Conservation (phyloP, 2,888 invertebrate genomes). For the Mamestra brassicae region DNA sequence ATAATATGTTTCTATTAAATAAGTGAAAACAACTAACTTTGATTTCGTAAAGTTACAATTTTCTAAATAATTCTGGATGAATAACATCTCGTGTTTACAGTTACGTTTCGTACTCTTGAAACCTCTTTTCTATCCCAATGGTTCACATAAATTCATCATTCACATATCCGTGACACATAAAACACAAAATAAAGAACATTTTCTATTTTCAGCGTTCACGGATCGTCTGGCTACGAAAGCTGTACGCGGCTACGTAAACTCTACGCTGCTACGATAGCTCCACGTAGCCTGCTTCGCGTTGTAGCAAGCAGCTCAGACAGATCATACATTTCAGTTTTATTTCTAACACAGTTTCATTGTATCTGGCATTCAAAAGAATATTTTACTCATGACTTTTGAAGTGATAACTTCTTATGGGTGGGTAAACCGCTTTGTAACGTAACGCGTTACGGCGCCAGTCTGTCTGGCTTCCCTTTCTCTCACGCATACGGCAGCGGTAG, state of each 20-base stretch:
- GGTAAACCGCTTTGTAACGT: no score
- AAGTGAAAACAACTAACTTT: no score
- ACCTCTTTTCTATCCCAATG: neutral
- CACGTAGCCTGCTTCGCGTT: constrained; percentile 28
- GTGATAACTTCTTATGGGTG: no score
- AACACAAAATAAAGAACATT: constrained; percentile 26
- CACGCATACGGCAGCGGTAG: no score
- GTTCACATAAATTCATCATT: constrained; percentile 1
- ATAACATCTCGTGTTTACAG: no score
- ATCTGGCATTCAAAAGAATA: constrained; percentile 39
- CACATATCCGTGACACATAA: constrained; percentile 6
- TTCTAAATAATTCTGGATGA: no score
- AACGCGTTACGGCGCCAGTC: no score
- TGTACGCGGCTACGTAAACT: constrained; percentile 46
- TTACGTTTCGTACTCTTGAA: neutral
- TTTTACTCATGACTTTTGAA: neutral
- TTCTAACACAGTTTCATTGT: constrained; percentile 39
- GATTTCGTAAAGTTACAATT: no score
- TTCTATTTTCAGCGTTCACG: constrained; percentile 34
- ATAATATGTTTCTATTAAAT: no score
- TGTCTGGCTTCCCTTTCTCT: no score
- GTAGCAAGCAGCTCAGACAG: constrained; percentile 24
- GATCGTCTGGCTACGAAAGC: constrained; percentile 48
- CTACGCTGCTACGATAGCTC: constrained; percentile 43
- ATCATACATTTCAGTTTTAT: constrained; percentile 50